Conservation (phyloP, 2,113 vertebrate genomes). For the Spermophilus dauricus region DNA sequence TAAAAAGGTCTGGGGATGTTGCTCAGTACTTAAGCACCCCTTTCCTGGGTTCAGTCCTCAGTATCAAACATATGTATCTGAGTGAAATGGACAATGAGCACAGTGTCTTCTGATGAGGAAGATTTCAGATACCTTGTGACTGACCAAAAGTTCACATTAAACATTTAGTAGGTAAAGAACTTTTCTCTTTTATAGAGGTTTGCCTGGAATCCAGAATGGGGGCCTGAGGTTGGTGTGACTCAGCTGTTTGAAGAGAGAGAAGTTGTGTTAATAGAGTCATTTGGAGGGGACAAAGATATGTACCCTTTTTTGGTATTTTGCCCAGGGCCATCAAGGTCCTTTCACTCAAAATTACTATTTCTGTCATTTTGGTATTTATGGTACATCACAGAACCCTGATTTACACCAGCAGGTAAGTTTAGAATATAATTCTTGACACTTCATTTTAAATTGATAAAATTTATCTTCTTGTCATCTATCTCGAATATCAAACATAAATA, state of each 20-base stretch:
- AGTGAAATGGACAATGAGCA: too few relatives aligned
- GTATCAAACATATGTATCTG: too few relatives aligned
- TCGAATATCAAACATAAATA: not conserved
- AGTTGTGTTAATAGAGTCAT: not conserved
- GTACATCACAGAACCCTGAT: not conserved
- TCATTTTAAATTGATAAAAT: slow-evolving; percentile 50
- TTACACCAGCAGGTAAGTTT: not conserved
- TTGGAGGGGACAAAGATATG: not conserved
- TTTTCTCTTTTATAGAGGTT: not conserved
- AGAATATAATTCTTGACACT: slow-evolving; percentile 3
- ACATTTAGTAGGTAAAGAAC: not conserved
- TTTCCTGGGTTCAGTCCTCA: too few relatives aligned
- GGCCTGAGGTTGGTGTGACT: not conserved
- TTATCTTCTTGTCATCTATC: not conserved
- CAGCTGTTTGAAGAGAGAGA: not conserved
- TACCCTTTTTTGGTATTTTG: not conserved
- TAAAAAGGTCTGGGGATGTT: too few relatives aligned
- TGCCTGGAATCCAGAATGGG: not conserved
- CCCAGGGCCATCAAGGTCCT: not conserved
- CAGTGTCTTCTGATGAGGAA: not conserved
- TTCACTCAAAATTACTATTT: not conserved
- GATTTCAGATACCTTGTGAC: not conserved
- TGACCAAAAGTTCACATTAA: not conserved
- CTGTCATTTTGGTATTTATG: not conserved
- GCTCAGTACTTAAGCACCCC: too few relatives aligned